Conservation (phyloP, 2,113 vertebrate genomes). For the Nymphicus hollandicus region DNA sequence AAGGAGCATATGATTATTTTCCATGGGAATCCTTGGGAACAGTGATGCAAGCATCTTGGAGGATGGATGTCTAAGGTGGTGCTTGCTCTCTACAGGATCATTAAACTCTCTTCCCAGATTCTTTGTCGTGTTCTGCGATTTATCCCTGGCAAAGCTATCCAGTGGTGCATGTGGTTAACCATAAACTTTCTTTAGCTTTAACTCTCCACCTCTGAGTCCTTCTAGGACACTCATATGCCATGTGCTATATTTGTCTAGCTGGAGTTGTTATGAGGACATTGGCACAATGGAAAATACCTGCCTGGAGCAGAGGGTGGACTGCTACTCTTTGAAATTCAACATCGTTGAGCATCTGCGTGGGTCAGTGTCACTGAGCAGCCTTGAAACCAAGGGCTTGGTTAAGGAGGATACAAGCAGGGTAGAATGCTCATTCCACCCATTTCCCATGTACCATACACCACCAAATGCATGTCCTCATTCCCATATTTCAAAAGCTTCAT, state of each 20-base stretch:
- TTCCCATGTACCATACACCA: neutral
- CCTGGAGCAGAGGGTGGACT: neutral
- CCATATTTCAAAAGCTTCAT: neutral
- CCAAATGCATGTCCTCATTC: neutral
- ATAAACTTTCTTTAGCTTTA: neutral
- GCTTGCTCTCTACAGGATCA: neutral
- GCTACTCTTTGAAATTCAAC: constrained; percentile 1
- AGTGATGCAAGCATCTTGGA: neutral
- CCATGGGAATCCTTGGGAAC: constrained; percentile 9
- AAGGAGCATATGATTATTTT: constrained; percentile 13
- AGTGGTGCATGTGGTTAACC: neutral
- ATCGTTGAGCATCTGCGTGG: neutral
- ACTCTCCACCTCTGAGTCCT: neutral
- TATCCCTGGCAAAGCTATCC: neutral
- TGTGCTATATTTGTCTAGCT: neutral
- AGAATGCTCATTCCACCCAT: neutral
- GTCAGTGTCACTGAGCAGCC: neutral
- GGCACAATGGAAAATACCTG: neutral
- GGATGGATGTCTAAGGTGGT: neutral
- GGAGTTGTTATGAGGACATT: neutral
- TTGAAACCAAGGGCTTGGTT: neutral
- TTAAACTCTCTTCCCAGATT: neutral
- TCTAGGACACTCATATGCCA: neutral
- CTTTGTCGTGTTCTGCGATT: neutral
- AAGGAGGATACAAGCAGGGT: neutral